These are phyloP conservation scores for Miichthys miiuy DNA, from an alignment of 2,797 vertebrate species.

Conservation along the genomic window DNA sequence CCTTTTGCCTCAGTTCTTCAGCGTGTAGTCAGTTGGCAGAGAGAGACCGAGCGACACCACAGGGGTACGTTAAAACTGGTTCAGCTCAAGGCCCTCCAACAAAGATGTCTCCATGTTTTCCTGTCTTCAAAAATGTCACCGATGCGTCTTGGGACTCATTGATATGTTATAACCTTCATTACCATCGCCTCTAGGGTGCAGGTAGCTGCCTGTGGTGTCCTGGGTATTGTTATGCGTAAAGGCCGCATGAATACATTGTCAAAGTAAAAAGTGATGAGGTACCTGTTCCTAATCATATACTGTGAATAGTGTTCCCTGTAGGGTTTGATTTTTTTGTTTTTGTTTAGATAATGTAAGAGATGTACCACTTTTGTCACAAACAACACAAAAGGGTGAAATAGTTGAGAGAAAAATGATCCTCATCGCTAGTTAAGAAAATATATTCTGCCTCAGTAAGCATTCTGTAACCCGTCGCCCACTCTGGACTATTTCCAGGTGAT, in stretches of 20 bases:
- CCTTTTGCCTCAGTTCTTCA: slow-evolving; percentile 25
- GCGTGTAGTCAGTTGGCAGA: neutral
- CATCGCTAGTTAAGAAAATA: slow-evolving; percentile 5
- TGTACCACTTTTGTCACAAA: neutral
- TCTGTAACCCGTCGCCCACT: slow-evolving; percentile 65
- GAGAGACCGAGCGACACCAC: slow-evolving; percentile 31
- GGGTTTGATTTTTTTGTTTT: neutral
- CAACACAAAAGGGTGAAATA: neutral
- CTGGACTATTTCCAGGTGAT: slow-evolving; percentile 76
- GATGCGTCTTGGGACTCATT: slow-evolving; percentile 57
- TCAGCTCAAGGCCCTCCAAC: slow-evolving; percentile 59
- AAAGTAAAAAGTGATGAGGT: slow-evolving; percentile 55
- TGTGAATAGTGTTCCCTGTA: slow-evolving; percentile 15
- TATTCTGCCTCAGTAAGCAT: slow-evolving; percentile 10
- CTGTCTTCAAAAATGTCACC: slow-evolving; percentile 76
- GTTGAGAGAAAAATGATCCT: slow-evolving; percentile 12
- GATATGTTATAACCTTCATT: slow-evolving; percentile 73
- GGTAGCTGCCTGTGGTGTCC: slow-evolving; percentile 53
- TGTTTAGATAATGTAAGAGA: neutral
- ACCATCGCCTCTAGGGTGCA: slow-evolving; percentile 49
- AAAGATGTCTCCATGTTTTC: slow-evolving; percentile 57
- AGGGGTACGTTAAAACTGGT: slow-evolving; percentile 59
- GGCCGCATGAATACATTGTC: slow-evolving; percentile 68
- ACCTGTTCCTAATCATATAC: slow-evolving; percentile 38
- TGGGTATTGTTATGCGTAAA: slow-evolving; percentile 66